Base-by-base conservation (phyloP, 2,797 vertebrate genomes). In the Ciconia nigra region DNA sequence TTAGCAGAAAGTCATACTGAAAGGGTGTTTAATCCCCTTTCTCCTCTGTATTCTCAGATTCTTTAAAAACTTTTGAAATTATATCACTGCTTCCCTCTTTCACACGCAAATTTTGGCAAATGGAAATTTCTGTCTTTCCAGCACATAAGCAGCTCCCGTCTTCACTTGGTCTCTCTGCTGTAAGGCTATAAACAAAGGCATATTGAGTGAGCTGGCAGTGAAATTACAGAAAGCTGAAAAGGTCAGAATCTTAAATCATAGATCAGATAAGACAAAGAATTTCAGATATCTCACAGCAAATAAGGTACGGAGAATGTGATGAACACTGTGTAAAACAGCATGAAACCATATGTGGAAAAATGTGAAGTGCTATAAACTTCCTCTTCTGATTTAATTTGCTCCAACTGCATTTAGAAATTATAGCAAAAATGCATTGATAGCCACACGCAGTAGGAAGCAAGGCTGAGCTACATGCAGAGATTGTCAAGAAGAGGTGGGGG, bases 191-290 rank as follows among this genome's bases (percentile, higher is more conserved):
- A 97, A 96, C 93, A 96, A 86, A 89, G 69, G 90, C 83, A 87
- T 74, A 85, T 54, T 87, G 93, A 90, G 58, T 83, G 79, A 93
- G 62, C 87, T 72, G 87, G 87, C 89, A 87, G 42, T 83, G 84
- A 94, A 92, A 94, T 92, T 90, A 96, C 79, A 81, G 79, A 76
- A 72, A 95, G 87, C 84, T 91, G 94, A 92, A 96, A 97, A 97
- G 97, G 96, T 97, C 96, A 97, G 79, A 86, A 74, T 89, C 92
- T 83, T 92, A 96, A 96, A 92, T 96, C 87, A 76, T 79, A 83
- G 82, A 96, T 95, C 89, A 95, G 90, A 94, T 93, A 91, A 94
- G 94, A 96, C 92, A 91, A 94, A 95, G 79, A 69, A 92, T 83
- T 92, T 91, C 84, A 88, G 76, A 88, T 93, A 85, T 83, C 90